Evolutionary conservation across 2,888 invertebrate species (phyloP).

Genomic region (Cephonodes hylas): DNA sequence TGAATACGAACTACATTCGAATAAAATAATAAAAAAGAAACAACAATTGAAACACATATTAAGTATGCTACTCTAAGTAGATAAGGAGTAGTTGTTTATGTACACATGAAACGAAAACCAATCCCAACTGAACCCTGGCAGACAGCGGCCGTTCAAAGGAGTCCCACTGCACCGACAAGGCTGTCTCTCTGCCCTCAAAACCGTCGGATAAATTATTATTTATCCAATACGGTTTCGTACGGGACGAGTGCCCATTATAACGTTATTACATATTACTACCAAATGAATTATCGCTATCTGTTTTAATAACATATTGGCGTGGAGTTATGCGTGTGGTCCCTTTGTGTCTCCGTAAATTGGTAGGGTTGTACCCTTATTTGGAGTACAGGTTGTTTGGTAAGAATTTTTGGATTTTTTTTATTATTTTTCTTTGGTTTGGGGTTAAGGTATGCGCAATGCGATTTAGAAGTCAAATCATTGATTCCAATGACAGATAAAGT

Average conservation of each 20-base stretch:
- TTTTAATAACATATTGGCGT: neutral
- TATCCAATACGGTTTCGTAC: conserved; percentile 28
- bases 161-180: conserved; percentile 34
- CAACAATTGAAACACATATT: no score
- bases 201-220: conserved; percentile 51
- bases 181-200: conserved; percentile 45
- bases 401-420: neutral
- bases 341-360: neutral
- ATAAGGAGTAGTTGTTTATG: no score
- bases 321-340: neutral
- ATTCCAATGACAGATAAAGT: no score
- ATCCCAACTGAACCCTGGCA: neutral
- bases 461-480: neutral
- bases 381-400: neutral
- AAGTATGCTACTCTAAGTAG: no score
- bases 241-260: neutral
- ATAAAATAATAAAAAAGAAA: no score
- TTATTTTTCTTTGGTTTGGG: neutral
- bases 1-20: no score
- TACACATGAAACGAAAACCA: neutral
- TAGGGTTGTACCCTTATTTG: neutral
- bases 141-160: conserved; percentile 38
- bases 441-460: no score
- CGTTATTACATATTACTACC: conserved; percentile 1
- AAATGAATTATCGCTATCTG: conserved; percentile 19